Percentiles rank a stretch among this genome's conserved stretches.
These are phyloP conservation scores for Disparrhopalites patrizii DNA, from an alignment of 2,888 invertebrate genomes.

Conservation along the genomic window DNA sequence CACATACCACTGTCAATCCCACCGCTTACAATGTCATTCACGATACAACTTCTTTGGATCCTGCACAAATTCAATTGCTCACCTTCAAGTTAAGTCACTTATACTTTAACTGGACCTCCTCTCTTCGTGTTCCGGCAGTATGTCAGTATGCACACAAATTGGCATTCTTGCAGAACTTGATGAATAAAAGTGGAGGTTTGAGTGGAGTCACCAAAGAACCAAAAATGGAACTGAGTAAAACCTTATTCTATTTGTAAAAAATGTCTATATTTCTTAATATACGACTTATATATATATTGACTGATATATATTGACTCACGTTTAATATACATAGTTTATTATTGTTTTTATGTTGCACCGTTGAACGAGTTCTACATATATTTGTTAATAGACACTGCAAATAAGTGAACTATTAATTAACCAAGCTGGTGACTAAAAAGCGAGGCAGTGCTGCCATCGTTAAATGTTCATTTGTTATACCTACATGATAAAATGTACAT, in stretches of 20 bases:
- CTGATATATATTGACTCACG: too few species aligned
- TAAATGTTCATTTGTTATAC: too few species aligned
- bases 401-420: too few species aligned
- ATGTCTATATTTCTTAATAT: too few species aligned
- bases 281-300: too few species aligned
- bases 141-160: constrained; percentile 55
- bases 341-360: too few species aligned
- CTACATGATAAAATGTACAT: too few species aligned
- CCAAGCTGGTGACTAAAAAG: too few species aligned
- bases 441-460: too few species aligned
- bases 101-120: constrained; percentile 7
- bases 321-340: too few species aligned
- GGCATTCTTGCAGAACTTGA: constrained; percentile 52
- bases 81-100: constrained; percentile 69
- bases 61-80: constrained; percentile 73
- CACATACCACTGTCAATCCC: constrained; percentile 85
- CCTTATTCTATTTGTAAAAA: constrained; percentile 21
- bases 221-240: background rate
- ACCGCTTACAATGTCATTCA: constrained; percentile 82
- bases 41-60: constrained; percentile 64
- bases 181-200: background rate
- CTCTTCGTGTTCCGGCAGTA: constrained; percentile 11
- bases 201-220: background rate
- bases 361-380: too few species aligned
- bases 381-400: too few species aligned